Base-by-base conservation (phyloP, 2,113 vertebrate species). In the Cygnus buccinator region DNA sequence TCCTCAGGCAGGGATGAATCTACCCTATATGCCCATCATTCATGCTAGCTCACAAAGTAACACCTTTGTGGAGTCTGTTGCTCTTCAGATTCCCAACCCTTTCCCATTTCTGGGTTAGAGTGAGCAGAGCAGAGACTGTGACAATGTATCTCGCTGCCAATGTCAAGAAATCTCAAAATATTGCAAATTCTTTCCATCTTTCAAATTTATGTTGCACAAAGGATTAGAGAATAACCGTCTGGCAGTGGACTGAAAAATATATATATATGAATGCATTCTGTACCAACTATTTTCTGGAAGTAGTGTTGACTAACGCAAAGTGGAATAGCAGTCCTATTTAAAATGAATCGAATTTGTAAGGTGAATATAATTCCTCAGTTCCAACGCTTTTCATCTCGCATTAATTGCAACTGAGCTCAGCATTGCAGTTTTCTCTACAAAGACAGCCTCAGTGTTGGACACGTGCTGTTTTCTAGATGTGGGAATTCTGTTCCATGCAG, bases 341-440 rank as follows among this genome's bases (percentile, higher is more conserved):
- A 39, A 89, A 70, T 22, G 1, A 74, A 88, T 46, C 22, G 44
- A 86, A 81, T 70, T 80, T n/a, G 12, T n/a, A 62, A 77, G 25
- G 46, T 63, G 54, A 85, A 83, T 62, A n/a, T 66, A 70, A 80
- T 88, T 66, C n/a, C 59, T 84, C 70, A 26, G 28, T 75, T 91
- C n/a, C 52, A 57, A 15, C 13, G 21, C 74, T 61, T 93, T 86
- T 68, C 86, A 91, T 13, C 44, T 83, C 55, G 61, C 15, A 10
- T 29, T 90, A 33, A 87, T 68, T 84, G 83, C 29, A 73, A 0
- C 1, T 80, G 72, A 52, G 58, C 52, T 85, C 75, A 14, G 11
- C 58, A 23, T 19, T 66, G 33, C 78, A 83, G 59, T 61, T 26
- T 50, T 73, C 28, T 90, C 52, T 52, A 52, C n/a, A 63, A 67